Conservation (phyloP, 2,113 vertebrate genomes). For the Antechinus stuartii region DNA sequence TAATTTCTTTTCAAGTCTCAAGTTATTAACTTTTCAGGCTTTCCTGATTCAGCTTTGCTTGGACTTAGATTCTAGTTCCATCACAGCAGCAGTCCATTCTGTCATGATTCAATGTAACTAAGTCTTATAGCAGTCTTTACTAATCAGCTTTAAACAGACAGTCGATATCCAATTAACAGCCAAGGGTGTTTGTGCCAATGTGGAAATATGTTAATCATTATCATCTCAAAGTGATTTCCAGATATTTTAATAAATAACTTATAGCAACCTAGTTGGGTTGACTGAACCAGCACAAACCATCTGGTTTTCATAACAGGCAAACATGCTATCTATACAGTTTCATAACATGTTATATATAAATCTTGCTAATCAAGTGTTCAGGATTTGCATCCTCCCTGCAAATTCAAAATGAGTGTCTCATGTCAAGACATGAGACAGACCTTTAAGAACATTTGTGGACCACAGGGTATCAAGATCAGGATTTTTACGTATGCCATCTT, state of each 20-base stretch:
- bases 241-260: background rate
- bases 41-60: background rate
- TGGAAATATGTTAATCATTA: background rate
- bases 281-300: background rate
- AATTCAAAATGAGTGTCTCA: background rate
- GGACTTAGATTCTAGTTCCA: background rate
- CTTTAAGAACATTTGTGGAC: background rate
- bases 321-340: background rate
- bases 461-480: background rate
- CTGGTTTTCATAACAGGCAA: background rate
- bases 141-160: background rate
- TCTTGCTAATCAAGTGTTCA: background rate
- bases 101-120: background rate
- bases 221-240: background rate
- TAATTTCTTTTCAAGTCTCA: background rate
- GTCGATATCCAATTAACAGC: background rate
- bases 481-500: background rate
- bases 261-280: background rate
- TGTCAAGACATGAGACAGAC: background rate
- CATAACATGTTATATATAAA: background rate
- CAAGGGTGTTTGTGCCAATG: background rate
- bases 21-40: background rate
- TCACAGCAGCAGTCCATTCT: background rate
- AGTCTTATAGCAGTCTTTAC: background rate
- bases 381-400: background rate